Percentiles rank a stretch among this genome's conserved stretches.
phyloP scores from a whole-genome alignment of 30 jellyfish, hydroid and myxozoan genomes.

The Pseudorhiza aurosa region DNA sequence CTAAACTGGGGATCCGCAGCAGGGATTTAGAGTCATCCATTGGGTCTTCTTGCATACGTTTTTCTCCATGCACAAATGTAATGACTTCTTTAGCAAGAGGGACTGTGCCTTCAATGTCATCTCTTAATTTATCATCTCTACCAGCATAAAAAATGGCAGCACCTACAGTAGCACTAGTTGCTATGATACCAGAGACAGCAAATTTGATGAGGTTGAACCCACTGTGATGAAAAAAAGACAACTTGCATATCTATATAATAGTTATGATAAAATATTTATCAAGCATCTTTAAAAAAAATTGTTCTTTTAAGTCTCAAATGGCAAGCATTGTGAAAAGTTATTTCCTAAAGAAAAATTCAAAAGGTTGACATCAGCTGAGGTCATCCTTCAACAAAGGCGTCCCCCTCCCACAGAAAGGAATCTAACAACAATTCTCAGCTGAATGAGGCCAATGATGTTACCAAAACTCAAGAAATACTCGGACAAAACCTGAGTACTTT shows the following conservation, averaged over 20 bases:
- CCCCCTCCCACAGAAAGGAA: too few relatives aligned
- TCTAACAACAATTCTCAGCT: too few relatives aligned
- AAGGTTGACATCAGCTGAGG: neutral
- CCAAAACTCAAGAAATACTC: too few relatives aligned
- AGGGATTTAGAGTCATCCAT: too few relatives aligned
- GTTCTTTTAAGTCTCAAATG: neutral
- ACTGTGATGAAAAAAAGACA: too few relatives aligned
- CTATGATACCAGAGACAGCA: conserved; percentile 43
- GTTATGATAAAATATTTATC: neutral
- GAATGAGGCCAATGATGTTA: too few relatives aligned
- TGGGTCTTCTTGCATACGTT: too few relatives aligned
- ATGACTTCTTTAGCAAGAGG: conserved; percentile 38
- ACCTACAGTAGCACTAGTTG: conserved; percentile 56
- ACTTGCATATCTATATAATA: neutral
- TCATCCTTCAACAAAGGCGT: too few relatives aligned
- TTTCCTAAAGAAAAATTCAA: neutral
- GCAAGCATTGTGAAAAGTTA: neutral
- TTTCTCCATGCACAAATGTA: conserved; percentile 23
- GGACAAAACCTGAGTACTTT: too few relatives aligned
- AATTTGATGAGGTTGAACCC: conserved; percentile 3
- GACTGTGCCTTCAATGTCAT: conserved; percentile 24
- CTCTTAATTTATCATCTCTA: conserved; percentile 49
- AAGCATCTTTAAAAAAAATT: neutral
- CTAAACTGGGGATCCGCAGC: too few relatives aligned
- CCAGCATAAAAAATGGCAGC: conserved; percentile 54